Evolutionary conservation across 2,888 invertebrate species (phyloP).

Genomic region (Himalopsyche tibetana): DNA sequence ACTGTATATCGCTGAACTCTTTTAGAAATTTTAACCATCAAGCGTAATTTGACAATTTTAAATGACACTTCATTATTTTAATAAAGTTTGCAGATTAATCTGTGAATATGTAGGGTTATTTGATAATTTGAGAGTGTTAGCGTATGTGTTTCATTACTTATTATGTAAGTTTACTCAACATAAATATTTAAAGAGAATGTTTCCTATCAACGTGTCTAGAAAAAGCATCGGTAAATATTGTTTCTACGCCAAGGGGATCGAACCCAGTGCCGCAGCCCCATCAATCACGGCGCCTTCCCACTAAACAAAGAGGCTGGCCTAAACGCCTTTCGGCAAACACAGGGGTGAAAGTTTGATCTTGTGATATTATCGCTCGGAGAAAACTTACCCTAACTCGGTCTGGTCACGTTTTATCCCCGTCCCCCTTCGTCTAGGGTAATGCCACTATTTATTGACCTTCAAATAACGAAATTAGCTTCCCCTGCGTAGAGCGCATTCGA

Average conservation of each 20-base stretch:
- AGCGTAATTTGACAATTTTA: no score
- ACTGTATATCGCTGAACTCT: no score
- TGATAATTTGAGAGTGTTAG: no score
- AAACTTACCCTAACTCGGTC: slow-evolving; percentile 28
- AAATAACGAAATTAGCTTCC: slow-evolving; percentile 64
- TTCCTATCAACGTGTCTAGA: slow-evolving; percentile 7
- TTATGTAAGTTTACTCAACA: no score
- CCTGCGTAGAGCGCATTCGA: slow-evolving; percentile 17
- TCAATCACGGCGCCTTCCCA: slow-evolving; percentile 15
- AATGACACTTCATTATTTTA: no score
- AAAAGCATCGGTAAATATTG: slow-evolving; percentile 12
- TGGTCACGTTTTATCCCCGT: slow-evolving; percentile 58
- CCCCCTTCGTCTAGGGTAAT: slow-evolving; percentile 54
- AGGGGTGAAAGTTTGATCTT: slow-evolving; percentile 1
- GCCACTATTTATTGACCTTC: slow-evolving; percentile 65
- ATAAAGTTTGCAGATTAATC: no score
- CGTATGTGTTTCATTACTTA: no score
- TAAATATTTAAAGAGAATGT: no score
- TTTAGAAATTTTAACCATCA: no score
- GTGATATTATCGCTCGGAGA: slow-evolving; percentile 12
- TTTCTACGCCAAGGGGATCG: background rate
- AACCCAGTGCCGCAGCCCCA: background rate
- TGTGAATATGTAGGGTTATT: no score
- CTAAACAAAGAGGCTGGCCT: slow-evolving; percentile 34
- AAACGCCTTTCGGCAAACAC: slow-evolving; percentile 30